Percentiles rank a stretch among this genome's conserved stretches.
Evolutionary conservation across 2,113 vertebrate genomes (phyloP).

Genomic region (Isichthys henryi): DNA sequence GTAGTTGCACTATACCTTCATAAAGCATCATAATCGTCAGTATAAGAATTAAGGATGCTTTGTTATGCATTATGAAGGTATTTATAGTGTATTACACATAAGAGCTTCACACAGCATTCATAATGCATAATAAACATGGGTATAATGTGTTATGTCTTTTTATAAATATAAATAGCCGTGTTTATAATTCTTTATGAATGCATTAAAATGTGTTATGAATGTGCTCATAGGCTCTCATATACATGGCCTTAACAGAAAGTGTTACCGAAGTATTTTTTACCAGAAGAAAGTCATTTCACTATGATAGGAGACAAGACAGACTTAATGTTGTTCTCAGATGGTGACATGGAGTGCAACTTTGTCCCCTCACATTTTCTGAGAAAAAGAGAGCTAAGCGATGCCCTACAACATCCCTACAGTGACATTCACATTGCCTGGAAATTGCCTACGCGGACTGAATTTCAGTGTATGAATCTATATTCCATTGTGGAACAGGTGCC

Average conservation of each 20-base stretch:
- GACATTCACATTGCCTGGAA: not conserved
- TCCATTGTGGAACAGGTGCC: not conserved
- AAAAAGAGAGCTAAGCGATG: not conserved
- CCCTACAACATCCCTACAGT: not conserved
- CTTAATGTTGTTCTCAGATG: not conserved
- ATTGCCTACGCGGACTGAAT: not conserved
- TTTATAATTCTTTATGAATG: not conserved
- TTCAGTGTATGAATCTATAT: not conserved
- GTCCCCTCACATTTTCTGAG: not conserved
- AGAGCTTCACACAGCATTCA: not conserved
- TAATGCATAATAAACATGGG: not conserved
- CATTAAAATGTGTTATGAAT: not conserved
- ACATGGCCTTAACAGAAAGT: not conserved
- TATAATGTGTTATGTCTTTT: not conserved
- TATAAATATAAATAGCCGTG: not conserved
- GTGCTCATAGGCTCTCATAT: not conserved
- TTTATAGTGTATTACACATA: too few species aligned
- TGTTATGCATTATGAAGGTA: not conserved
- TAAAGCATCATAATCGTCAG: not conserved
- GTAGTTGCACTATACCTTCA: not conserved
- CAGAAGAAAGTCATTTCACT: not conserved
- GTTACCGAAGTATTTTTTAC: not conserved
- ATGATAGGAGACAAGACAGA: not conserved
- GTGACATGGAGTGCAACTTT: not conserved
- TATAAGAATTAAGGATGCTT: not conserved